Percentiles rank a stretch among this genome's conserved stretches.
These are phyloP conservation scores for Phycodurus eques DNA, from an alignment of 2,113 vertebrate genomes.

Conservation along the genomic window DNA sequence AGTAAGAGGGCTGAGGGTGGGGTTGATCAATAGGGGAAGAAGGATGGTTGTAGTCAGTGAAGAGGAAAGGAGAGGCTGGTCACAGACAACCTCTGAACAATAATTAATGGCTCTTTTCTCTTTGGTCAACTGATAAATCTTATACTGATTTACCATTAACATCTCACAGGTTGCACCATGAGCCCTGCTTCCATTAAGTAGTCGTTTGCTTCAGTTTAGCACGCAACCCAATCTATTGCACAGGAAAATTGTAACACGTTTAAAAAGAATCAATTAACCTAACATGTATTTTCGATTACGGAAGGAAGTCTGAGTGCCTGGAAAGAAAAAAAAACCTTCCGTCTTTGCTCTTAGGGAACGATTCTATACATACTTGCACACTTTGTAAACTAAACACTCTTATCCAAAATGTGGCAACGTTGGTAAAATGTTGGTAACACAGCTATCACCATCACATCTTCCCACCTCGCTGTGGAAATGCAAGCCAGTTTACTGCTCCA, in stretches of 20 bases:
- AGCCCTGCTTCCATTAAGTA: background rate
- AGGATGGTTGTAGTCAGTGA: background rate
- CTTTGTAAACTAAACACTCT: no score
- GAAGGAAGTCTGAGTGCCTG: background rate
- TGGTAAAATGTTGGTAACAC: background rate
- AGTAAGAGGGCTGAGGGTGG: slow-evolving; percentile 11
- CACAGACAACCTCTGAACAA: slow-evolving; percentile 16
- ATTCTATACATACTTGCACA: background rate
- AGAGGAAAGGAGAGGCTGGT: slow-evolving; percentile 23
- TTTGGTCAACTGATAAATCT: slow-evolving; percentile 28
- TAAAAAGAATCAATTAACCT: background rate
- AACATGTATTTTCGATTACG: background rate
- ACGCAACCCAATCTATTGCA: background rate
- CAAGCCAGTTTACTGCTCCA: background rate
- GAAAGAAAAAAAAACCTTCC: background rate
- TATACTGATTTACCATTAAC: slow-evolving; percentile 45
- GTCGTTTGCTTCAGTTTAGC: background rate
- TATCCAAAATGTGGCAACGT: no score
- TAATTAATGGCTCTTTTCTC: slow-evolving; percentile 37
- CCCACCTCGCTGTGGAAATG: background rate
- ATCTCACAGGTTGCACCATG: slow-evolving; percentile 27
- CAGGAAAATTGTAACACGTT: background rate
- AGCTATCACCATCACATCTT: background rate
- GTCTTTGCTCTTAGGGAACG: background rate
- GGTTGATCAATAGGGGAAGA: slow-evolving; percentile 7